A percentile compares a stretch with the other conserved stretches of the same genome.
phyloP scores from a whole-genome alignment of 2,888 invertebrate species.

The Mantis religiosa region DNA sequence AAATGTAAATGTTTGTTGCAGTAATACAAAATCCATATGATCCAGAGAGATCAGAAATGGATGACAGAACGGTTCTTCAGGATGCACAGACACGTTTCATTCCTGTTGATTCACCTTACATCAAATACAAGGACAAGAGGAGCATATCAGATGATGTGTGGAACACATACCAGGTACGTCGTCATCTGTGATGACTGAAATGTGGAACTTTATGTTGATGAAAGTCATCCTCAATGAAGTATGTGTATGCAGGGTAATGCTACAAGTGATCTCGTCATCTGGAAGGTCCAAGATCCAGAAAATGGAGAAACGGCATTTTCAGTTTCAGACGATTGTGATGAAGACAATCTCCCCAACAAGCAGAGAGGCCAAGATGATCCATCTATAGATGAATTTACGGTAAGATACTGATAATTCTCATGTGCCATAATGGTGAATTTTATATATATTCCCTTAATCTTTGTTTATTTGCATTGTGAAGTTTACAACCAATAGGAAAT shows the following conservation, averaged over 20 bases:
- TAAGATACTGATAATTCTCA: neutral
- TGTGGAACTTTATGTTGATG: neutral
- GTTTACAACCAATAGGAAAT: no score
- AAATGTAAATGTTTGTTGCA: neutral
- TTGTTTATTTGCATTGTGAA: no score
- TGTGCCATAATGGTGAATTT: no score
- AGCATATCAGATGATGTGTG: neutral
- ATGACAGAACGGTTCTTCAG: slow-evolving; percentile 1
- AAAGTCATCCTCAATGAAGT: neutral
- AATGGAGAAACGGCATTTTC: neutral
- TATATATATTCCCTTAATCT: no score
- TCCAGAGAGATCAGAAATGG: neutral
- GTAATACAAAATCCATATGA: neutral
- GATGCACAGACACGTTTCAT: neutral
- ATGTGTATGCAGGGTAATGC: neutral
- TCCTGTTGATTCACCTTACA: neutral
- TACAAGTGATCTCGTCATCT: slow-evolving; percentile 5
- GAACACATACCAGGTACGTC: neutral
- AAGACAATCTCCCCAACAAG: neutral
- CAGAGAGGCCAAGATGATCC: neutral
- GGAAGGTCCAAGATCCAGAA: neutral
- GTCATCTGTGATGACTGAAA: neutral
- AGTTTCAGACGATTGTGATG: neutral
- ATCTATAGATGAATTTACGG: neutral
- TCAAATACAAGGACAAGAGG: neutral